phyloP scores from a whole-genome alignment of 2,113 vertebrate species.

The Cygnus atratus region DNA sequence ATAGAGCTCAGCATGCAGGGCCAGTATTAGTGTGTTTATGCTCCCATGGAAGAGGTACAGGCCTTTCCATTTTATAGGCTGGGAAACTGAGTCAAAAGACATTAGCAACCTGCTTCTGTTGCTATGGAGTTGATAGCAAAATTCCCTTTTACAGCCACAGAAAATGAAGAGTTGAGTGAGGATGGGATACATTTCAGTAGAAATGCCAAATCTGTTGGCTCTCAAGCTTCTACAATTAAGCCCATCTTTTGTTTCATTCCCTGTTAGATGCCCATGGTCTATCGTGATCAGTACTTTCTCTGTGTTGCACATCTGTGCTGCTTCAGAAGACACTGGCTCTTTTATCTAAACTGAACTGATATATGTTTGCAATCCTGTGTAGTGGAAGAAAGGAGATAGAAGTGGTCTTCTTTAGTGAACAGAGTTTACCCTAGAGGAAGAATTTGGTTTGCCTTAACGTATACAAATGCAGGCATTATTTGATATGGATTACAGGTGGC shows the following conservation, averaged over 20 bases:
- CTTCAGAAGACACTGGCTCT: not conserved
- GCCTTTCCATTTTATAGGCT: not conserved
- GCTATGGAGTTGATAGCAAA: not conserved
- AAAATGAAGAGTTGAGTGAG: conserved; percentile 1
- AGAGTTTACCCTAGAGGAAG: not conserved
- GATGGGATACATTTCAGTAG: not conserved
- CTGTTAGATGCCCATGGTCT: not conserved
- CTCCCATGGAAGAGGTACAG: not conserved
- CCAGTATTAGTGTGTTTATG: not conserved
- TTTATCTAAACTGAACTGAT: not conserved
- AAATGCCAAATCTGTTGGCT: conserved; percentile 1
- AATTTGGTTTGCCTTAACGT: not conserved
- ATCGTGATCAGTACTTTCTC: not conserved
- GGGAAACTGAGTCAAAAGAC: conserved; percentile 51
- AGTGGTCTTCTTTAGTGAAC: not conserved
- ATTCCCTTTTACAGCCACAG: not conserved
- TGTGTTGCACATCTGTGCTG: not conserved
- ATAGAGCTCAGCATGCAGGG: not conserved
- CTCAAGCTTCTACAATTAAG: not conserved
- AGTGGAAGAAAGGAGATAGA: not conserved
- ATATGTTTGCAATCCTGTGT: not conserved
- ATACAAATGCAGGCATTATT: not conserved
- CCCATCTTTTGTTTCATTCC: not conserved
- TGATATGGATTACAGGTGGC: not conserved
- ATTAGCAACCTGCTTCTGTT: not conserved